Conservation (phyloP, 2,888 invertebrate genomes). For the Pristionchus entomophagus region DNA sequence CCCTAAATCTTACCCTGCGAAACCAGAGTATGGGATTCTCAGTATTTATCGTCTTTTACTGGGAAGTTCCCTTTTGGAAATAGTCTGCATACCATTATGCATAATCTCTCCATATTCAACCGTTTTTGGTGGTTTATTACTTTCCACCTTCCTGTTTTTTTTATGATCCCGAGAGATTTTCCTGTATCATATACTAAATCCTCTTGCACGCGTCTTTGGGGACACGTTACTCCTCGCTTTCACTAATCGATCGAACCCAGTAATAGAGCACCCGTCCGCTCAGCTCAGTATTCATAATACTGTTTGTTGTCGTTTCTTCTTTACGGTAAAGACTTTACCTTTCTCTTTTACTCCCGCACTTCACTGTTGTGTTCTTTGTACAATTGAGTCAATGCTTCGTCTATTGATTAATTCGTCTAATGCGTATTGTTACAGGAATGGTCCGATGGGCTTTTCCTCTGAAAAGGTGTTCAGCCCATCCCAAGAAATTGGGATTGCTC, state of each 20-base stretch:
- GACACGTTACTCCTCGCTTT: conserved; percentile 14
- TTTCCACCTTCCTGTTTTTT: too few species aligned
- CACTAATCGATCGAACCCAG: conserved; percentile 36
- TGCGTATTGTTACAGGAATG: background rate
- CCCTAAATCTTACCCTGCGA: too few species aligned
- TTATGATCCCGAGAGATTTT: background rate
- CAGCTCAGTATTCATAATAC: conserved; percentile 25
- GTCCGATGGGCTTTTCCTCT: conserved; percentile 37
- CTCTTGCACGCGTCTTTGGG: conserved; percentile 2
- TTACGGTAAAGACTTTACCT: too few species aligned
- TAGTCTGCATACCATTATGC: too few species aligned
- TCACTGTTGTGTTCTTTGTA: background rate
- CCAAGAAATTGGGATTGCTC: background rate
- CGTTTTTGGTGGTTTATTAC: too few species aligned
- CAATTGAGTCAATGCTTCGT: background rate
- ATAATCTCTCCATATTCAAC: too few species aligned
- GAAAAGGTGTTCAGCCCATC: conserved; percentile 44
- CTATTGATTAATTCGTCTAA: background rate
- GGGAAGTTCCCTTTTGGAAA: too few species aligned
- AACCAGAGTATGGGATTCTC: too few species aligned
- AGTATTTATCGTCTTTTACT: too few species aligned
- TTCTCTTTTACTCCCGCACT: background rate
- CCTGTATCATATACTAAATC: background rate
- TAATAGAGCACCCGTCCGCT: conserved; percentile 10
- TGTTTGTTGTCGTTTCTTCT: background rate